Evolutionary conservation across 2,888 invertebrate genomes (phyloP).

Genomic region (Oscheius sp.): DNA sequence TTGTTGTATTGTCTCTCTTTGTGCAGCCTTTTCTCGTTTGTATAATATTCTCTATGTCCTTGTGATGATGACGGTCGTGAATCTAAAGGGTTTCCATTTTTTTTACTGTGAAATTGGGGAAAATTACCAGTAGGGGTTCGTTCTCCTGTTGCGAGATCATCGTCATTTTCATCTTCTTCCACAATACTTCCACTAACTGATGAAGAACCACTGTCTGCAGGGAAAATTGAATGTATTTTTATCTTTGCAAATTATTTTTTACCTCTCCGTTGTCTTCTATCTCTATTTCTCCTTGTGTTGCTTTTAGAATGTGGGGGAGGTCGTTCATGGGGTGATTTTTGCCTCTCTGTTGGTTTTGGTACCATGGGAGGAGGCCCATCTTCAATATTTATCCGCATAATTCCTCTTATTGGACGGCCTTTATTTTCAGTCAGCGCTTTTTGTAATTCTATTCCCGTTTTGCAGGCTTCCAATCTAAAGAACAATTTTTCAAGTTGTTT

Average conservation of each 20-base stretch:
- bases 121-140: constrained; percentile 45
- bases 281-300: background rate
- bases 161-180: constrained; percentile 44
- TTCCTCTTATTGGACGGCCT: constrained; percentile 23
- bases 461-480: constrained; percentile 35
- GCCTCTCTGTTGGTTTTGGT: background rate
- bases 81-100: background rate
- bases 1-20: background rate
- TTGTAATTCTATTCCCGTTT: constrained; percentile 24
- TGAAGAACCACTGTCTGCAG: constrained; percentile 47
- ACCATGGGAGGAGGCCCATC: constrained; percentile 2
- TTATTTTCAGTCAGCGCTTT: constrained; percentile 20
- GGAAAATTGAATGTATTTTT: background rate
- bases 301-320: constrained; percentile 18
- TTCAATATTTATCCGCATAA: constrained; percentile 32
- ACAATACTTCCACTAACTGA: constrained; percentile 50
- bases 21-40: background rate
- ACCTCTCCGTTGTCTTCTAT: constrained; percentile 23
- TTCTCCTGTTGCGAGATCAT: constrained; percentile 43
- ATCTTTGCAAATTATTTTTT: background rate
- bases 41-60: constrained; percentile 19
- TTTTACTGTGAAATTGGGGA: background rate
- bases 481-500: background rate
- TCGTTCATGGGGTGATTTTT: constrained; percentile 2
- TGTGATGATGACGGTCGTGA: background rate